Evolutionary conservation across 2,113 vertebrate species (phyloP).

Genomic region (Apeltes quadracus): DNA sequence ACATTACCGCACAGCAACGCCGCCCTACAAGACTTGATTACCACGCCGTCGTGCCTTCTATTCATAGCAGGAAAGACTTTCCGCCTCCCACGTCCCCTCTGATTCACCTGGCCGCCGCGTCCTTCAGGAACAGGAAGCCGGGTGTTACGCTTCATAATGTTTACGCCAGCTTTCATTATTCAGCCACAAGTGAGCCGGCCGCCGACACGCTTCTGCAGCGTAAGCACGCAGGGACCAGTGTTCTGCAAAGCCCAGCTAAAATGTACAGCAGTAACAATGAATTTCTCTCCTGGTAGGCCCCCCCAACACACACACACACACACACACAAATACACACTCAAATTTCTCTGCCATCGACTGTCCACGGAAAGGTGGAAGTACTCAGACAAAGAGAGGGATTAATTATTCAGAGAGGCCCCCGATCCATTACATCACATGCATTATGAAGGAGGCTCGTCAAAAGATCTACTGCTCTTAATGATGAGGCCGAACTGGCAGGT

Average conservation of each 20-base stretch:
- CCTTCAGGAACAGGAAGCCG: constrained; percentile 6
- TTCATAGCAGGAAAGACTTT: constrained; percentile 58
- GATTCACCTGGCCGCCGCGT: constrained; percentile 30
- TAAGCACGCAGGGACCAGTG: constrained; percentile 47
- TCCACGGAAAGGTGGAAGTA: constrained; percentile 67
- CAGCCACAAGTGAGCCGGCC: constrained; percentile 28
- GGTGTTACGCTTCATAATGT: constrained; percentile 3
- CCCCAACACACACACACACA: constrained; percentile 8
- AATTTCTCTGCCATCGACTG: constrained; percentile 60
- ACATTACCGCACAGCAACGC: constrained; percentile 39
- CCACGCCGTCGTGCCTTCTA: constrained; percentile 50
- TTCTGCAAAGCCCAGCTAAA: constrained; percentile 49
- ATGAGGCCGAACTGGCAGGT: constrained; percentile 35
- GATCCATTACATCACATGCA: constrained; percentile 84
- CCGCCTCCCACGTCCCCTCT: constrained; percentile 38
- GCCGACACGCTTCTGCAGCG: constrained; percentile 20
- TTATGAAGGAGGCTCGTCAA: constrained; percentile 78
- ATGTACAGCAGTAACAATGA: constrained; percentile 43
- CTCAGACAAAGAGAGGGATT: constrained; percentile 80
- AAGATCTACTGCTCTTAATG: constrained; percentile 63
- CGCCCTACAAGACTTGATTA: constrained; percentile 54
- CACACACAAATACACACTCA: constrained; percentile 34
- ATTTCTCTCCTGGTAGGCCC: constrained; percentile 23
- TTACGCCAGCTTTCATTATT: constrained; percentile 43
- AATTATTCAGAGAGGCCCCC: constrained; percentile 79